These are phyloP conservation scores for Pegea sp. DNA, from an alignment of 23 tunicate species.

Conservation along the genomic window DNA sequence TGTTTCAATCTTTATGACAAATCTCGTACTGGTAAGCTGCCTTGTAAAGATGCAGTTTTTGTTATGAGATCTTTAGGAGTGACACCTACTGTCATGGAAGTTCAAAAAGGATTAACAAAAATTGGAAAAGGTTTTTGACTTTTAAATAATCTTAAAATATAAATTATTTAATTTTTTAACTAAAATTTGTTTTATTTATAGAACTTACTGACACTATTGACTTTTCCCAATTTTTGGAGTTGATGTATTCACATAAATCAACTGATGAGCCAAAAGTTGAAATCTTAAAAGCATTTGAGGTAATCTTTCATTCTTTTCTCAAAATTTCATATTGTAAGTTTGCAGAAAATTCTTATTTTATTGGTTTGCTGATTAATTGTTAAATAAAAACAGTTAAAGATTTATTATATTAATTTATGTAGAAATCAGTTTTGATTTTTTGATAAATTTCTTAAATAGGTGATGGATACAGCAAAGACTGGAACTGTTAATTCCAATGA, in stretches of 20 bases:
- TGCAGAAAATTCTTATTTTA: no score
- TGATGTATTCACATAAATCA: conserved; percentile 57
- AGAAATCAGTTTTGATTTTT: no score
- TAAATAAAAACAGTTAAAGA: no score
- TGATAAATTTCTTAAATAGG: neutral
- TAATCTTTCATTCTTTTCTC: no score
- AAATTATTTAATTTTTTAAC: no score
- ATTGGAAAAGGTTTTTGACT: neutral
- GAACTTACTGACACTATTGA: conserved; percentile 53
- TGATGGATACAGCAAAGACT: neutral
- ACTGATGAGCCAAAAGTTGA: conserved; percentile 33
- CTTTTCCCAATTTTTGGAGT: conserved; percentile 56
- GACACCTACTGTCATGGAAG: neutral
- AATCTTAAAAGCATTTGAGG: conserved; percentile 5
- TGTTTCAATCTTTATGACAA: neutral
- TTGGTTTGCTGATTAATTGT: no score
- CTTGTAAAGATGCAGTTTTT: neutral
- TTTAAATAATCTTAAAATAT: neutral
- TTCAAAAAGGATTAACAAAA: neutral
- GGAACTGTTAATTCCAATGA: neutral
- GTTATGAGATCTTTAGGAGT: neutral
- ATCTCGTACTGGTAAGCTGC: neutral
- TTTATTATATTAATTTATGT: no score
- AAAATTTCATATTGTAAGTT: no score
- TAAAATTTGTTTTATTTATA: conserved; percentile 8